Conservation (phyloP, 2,888 invertebrate species). For the Catotricha subobsoleta region DNA sequence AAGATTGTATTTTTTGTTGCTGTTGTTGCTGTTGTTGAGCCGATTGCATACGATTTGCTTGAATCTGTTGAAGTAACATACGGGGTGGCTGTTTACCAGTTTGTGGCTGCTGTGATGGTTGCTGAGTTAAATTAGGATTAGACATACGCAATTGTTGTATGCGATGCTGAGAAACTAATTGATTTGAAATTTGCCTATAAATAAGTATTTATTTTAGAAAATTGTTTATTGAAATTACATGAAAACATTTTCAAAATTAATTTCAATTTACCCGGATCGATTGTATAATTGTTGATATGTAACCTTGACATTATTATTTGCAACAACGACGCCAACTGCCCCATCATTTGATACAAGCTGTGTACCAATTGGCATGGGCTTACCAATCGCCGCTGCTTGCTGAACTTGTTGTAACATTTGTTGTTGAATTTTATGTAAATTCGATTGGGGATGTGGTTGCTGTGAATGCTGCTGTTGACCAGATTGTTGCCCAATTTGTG, state of each 20-base stretch:
- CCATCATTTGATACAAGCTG: conserved; percentile 36
- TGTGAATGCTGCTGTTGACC: conserved; percentile 11
- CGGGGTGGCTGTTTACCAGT: not conserved
- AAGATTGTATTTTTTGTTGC: conserved; percentile 10
- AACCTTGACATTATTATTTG: conserved; percentile 34
- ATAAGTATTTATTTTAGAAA: no score
- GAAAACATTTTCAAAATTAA: no score
- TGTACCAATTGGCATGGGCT: conserved; percentile 36
- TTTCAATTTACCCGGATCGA: conserved; percentile 5
- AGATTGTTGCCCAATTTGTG: conserved; percentile 9
- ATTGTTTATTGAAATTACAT: no score
- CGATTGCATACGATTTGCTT: conserved; percentile 1
- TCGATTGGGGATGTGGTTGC: no score
- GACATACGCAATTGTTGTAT: conserved; percentile 9
- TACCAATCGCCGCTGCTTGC: conserved; percentile 41
- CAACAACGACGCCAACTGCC: conserved; percentile 44
- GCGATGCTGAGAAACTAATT: conserved; percentile 9
- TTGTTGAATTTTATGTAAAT: conserved; percentile 32
- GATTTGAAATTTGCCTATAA: conserved; percentile 4
- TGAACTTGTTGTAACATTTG: conserved; percentile 42
- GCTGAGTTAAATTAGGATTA: conserved; percentile 18
- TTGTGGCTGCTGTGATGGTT: conserved; percentile 13
- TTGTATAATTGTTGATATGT: conserved; percentile 19
- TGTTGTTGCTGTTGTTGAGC: conserved; percentile 5
- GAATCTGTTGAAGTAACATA: conserved; percentile 8